Base-by-base conservation (phyloP, 2,888 invertebrate genomes). In the Drosophila pseudotakahashii region DNA sequence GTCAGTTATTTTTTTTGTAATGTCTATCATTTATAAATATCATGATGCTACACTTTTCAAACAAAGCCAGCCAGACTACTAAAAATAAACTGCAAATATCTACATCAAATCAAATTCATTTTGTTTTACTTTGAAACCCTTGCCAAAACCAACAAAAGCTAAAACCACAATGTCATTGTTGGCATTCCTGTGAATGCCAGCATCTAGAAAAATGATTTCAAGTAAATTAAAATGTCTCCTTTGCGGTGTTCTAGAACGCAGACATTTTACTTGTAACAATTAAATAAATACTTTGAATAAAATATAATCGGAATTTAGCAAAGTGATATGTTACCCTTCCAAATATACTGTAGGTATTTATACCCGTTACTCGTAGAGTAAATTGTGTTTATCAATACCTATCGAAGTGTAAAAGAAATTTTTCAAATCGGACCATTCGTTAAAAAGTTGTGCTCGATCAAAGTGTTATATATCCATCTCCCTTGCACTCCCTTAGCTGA, bases 1-100 rank as follows among this genome's bases (percentile, higher is more conserved):
- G 84, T 73, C 81, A 62, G 72, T 81, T 81, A 69, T 86, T 73
- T 79, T 79, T 53, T 69, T 71, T 62, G 68, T 63, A 81, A 79
- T 77, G 67, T 70, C 62, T 39, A 72, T 63, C 57, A 39, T 54
- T 75, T 47, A 9, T 7, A 30, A 19, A 16, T 59, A 85, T 19
- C 64, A 62, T 73, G 86, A 73, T 80, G 70, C 57, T 82, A 73
- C 72, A 79, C 58, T 68, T 75, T 69, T 30, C 45, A 59, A 52
- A 36, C 73, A 69, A 64, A 64, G 51, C 36, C 57, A 45, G 13
- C 16, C 9, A 19, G 76, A 75, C 45, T 51, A 23, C 72, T 84
- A 84, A 76, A 87, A 87, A 81, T 81, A 87, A 64, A 52, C 51
- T 47, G 37, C 37, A 76, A 78, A 76, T 48, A 47, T 67, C 58